Evolutionary conservation across 2,888 invertebrate genomes (phyloP), one percentile per base, ranked within the genome.

Genomic region (Shargacucullia verbasci): DNA sequence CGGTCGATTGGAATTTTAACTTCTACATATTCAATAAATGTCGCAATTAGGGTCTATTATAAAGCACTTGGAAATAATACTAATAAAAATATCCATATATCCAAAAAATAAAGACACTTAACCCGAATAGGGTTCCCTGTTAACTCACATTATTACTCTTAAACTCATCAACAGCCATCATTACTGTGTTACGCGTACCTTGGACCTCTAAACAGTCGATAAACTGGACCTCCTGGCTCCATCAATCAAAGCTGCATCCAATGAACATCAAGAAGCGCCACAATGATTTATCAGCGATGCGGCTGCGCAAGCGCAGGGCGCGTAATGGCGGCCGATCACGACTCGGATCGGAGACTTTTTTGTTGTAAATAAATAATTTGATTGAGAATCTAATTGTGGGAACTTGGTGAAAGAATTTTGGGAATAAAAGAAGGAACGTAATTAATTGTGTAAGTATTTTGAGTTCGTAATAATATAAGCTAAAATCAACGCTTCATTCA

Each of bases 251-350:
- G 87, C 78, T 85, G 33, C 69, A 79, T 86, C 85, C 87, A 87
- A 91, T 89, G 71, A 88, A 76, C 76, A 79, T 90, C 87, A 90
- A 91, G 92, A 92, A 93, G 92, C 91, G 90, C 87, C 85, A 89
- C 83, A 83, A 88, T 92, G 92, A 92, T 92, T 88, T 87, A 92
- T 91, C 83, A 77, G 70, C 33, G 55, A 37, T 13, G 45, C 33
- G 65, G 66, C 66, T 70, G 78, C 78, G 77, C 76, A 45, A 35
- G 54, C 45, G 52, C 74, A 59, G 41, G 38, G 80, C 81, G 79
- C 81, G 79, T 71, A 68, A 70, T 72, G 66, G 70, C 74, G 66
- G 68, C 61, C 60, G 66, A 67, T 82, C 88, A 85, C 84, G 84
- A 85, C 77, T 79, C 58, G 52, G 62, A 67, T 25, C 33, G 7